Conservation (phyloP, 2,888 invertebrate species). For the Heterodera filipjevi region DNA sequence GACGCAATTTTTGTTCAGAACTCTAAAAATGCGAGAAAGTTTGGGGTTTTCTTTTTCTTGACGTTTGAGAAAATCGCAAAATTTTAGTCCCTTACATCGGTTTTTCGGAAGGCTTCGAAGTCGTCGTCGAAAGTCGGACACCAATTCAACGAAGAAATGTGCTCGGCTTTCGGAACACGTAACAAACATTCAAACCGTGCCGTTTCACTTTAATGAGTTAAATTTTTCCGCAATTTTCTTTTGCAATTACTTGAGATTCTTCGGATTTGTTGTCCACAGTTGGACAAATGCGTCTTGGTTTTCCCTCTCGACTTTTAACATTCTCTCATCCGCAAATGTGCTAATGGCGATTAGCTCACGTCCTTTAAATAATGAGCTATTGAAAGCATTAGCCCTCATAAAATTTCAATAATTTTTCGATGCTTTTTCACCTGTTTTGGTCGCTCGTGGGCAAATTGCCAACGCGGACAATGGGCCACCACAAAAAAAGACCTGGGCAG, state of each 20-base stretch:
- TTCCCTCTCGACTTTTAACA: neutral
- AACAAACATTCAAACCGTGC: conserved; percentile 27
- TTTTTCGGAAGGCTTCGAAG: neutral
- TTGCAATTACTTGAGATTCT: conserved; percentile 26
- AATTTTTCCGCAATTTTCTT: neutral
- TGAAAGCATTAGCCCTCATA: no score
- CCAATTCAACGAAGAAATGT: conserved; percentile 29
- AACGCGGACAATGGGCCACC: conserved; percentile 43
- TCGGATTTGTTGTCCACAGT: conserved; percentile 35
- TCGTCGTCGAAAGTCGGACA: conserved; percentile 29
- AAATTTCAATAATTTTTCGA: neutral
- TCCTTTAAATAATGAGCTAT: conserved; percentile 19
- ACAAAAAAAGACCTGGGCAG: conserved; percentile 30
- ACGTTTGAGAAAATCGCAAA: neutral
- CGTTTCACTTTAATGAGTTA: conserved; percentile 22
- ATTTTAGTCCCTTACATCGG: no score
- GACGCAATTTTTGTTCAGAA: neutral
- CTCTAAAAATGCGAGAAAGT: neutral
- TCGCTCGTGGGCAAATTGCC: conserved; percentile 38
- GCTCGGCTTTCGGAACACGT: conserved; percentile 16
- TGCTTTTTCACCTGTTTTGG: conserved; percentile 19
- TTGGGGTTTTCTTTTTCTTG: neutral
- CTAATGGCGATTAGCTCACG: conserved; percentile 38
- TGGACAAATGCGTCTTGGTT: conserved; percentile 35
- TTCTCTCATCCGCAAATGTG: conserved; percentile 40